Evolutionary conservation across 2,888 invertebrate genomes (phyloP), one percentile per base, ranked within the genome.

Genomic region (Acronicta alni): DNA sequence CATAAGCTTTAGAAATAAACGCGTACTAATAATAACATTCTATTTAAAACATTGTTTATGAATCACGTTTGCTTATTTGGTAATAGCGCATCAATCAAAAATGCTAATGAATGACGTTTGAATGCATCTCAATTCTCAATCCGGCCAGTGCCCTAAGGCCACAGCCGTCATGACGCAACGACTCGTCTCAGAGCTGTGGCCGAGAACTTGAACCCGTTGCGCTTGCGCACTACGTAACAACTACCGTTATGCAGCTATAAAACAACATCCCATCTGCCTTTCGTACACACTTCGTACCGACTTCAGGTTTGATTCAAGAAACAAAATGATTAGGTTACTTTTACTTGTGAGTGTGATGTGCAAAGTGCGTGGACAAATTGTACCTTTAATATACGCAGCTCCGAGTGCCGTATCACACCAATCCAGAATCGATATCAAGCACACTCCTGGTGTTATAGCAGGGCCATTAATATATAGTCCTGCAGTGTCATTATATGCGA

Each of bases 351-450:
- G 77, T 76, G 78, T 79, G 18, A 54, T 85, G 65, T 79, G 72
- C 57, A 60, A 72, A 70, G 84, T 82, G 51, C 78, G 79, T 55
- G 78, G 87, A 74, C 86, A 92, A 72, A 41, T 87, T 26, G 72
- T 81, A 44, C 90, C 90, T 44, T 49, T 91, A 9, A 88, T 92
- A 69, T 89, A 91, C 67, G 87, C 91, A 16, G 92, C 94, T 26
- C 95, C 95, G 1, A 94, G 94, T 76, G 92, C 95, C 42, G 95
- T 95, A 18, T 95, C 95, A 1, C 94, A 94, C 79, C 95, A 95
- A 80, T 95, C 95, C 49, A 90, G 95, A 48, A 88, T 95, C 51
- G 93, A 95, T 70, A 92, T 95, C 44, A 85, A 82, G 52, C 89
- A 91, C 53, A 79, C 81, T 18, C 90, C 89, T 23, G 80, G 75